phyloP scores from a whole-genome alignment of 2,888 invertebrate genomes.

The Zaprionus lineosus region DNA sequence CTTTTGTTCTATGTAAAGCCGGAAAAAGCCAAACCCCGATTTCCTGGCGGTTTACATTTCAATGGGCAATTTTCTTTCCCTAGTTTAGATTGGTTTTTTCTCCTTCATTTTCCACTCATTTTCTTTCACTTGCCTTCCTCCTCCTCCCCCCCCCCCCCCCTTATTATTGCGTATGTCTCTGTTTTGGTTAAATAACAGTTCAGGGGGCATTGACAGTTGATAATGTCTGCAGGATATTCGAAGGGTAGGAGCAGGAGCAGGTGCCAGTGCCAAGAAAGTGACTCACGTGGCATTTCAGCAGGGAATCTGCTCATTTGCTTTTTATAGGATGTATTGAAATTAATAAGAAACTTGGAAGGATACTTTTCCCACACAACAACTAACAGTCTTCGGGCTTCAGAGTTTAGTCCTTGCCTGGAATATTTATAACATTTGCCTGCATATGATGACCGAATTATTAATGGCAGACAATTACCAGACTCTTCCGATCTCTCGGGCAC shows the following conservation, averaged over 20 bases:
- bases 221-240: conserved; percentile 20
- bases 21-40: conserved; percentile 79
- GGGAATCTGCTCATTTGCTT: no score
- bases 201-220: conserved; percentile 59
- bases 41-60: conserved; percentile 76
- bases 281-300: conserved; percentile 50
- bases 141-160: no score
- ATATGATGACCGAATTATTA: conserved; percentile 69
- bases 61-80: conserved; percentile 71
- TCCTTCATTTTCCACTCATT: conserved; percentile 17
- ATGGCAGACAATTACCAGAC: conserved; percentile 50
- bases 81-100: conserved; percentile 38
- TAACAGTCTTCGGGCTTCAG: no score
- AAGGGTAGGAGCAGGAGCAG: conserved; percentile 30
- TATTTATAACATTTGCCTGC: conserved; percentile 66
- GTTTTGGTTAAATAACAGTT: conserved; percentile 31
- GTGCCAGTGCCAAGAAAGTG: conserved; percentile 34
- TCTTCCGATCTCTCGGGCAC: no score
- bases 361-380: conserved; percentile 46
- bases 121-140: conserved; percentile 11
- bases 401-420: no score
- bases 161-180: conserved; percentile 6
- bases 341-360: no score
- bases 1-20: conserved; percentile 72
- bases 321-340: no score